Evolutionary conservation across 2,888 invertebrate genomes (phyloP), one percentile per base, ranked within the genome.

Genomic region (Euzophera pinguis): DNA sequence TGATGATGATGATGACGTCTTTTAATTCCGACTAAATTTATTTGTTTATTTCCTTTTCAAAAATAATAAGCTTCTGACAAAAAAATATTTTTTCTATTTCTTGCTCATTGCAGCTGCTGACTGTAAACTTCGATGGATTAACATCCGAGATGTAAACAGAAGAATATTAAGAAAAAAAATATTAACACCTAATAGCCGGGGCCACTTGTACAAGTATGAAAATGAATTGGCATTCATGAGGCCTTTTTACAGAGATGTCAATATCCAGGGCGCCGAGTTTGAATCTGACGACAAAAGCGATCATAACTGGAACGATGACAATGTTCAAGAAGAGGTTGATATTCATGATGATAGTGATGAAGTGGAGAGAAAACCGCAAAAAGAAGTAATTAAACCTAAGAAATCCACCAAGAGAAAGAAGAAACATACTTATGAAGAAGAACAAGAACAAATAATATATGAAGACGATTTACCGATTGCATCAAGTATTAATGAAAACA

Each of bases 61-160:
- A n/a, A n/a, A n/a, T n/a, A n/a, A n/a, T n/a, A n/a, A n/a, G n/a
- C n/a, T n/a, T n/a, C n/a, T n/a, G n/a, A n/a, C n/a, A n/a, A 22
- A 22, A 3, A 22, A 2, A 22, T 22, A 22, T 5, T 3, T 22
- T 2, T 22, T 22, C 22, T 22, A 22, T 22, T 22, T 22, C 3
- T 22, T 57, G 57, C 39, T 55, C n/a, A n/a, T 81, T 76, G 22
- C 67, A 90, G 90, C 86, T 35, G 73, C 73, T 0, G 85, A 84
- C 48, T 90, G 90, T 58, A 90, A 90, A 75, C 68, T 81, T 1
- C 69, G 90, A 60, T 90, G 90, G 90, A 79, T 89, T 37, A 85
- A 89, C 56, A 89, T 90, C 62, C 71, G 90, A 54, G 90, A 90
- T 35, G 89, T 88, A 0, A 80, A 88, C 58, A 67, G 89, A 41